phyloP scores from a whole-genome alignment of 2,113 vertebrate genomes.

The Bubalus kerabau region DNA sequence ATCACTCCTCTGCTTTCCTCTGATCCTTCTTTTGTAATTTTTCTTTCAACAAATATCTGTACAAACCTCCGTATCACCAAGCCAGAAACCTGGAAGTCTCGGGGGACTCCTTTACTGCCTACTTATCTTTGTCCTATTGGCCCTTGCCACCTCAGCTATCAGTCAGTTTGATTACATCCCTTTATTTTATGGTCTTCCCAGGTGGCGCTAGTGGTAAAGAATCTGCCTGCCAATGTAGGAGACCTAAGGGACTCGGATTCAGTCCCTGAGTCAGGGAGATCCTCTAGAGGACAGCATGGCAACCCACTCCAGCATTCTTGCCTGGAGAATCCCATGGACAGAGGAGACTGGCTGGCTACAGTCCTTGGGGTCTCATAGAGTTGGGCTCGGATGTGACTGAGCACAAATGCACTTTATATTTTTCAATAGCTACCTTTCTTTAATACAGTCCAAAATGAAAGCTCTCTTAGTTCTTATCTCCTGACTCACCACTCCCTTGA shows the following conservation, averaged over 20 bases:
- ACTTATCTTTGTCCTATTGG: not conserved
- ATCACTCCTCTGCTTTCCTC: not conserved
- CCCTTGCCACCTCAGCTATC: rapidly evolving
- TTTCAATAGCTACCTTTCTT: not conserved
- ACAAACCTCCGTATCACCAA: rapidly evolving
- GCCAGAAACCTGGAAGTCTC: not conserved
- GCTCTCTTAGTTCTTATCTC: not conserved
- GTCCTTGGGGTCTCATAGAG: not conserved
- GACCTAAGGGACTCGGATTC: rapidly evolving
- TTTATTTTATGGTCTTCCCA: not conserved
- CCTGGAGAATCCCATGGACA: not conserved
- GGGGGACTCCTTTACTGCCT: not conserved
- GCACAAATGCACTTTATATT: not conserved
- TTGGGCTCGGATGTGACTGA: not conserved
- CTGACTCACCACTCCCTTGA: rapidly evolving
- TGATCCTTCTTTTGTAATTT: not conserved
- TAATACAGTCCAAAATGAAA: not conserved
- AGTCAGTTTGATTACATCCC: not conserved
- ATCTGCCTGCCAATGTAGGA: not conserved
- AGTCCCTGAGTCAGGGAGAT: not conserved
- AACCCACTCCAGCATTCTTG: not conserved
- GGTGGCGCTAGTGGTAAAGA: not conserved
- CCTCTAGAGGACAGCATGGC: not conserved
- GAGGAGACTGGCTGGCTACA: not conserved
- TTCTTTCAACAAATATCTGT: not conserved